Conservation (phyloP, 2,888 invertebrate species). For the Gonocerus acuteangulatus region DNA sequence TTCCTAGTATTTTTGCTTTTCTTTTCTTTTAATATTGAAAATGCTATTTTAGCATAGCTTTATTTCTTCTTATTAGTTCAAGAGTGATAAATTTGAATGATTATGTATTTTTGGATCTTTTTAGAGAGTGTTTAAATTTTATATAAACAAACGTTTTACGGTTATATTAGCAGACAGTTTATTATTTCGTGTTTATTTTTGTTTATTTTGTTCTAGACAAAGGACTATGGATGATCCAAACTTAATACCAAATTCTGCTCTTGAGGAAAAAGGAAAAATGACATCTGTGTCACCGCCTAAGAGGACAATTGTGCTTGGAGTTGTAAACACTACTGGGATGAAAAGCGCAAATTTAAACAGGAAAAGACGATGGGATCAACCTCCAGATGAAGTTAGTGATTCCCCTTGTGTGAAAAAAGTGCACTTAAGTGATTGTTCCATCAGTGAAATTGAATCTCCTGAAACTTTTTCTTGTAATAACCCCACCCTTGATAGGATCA, state of each 20-base stretch:
- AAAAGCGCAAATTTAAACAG: slow-evolving; percentile 29
- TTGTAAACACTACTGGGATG: slow-evolving; percentile 32
- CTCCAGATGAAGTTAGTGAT: slow-evolving; percentile 24
- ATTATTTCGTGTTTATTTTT: neutral
- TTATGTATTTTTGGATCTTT: too few relatives aligned
- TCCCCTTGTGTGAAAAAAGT: slow-evolving; percentile 7
- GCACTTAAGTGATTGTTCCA: slow-evolving; percentile 4
- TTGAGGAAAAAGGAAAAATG: slow-evolving; percentile 2
- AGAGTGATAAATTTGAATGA: too few relatives aligned
- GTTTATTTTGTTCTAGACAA: slow-evolving; percentile 7
- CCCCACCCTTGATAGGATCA: slow-evolving; percentile 6
- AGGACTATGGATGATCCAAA: slow-evolving; percentile 25
- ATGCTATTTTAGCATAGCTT: too few relatives aligned
- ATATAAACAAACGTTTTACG: too few relatives aligned
- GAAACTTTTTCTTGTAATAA: slow-evolving; percentile 12
- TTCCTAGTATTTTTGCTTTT: too few relatives aligned
- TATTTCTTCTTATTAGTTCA: too few relatives aligned
- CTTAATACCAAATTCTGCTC: slow-evolving; percentile 10
- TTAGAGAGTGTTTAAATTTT: too few relatives aligned
- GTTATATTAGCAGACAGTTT: too few relatives aligned
- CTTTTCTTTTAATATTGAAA: too few relatives aligned
- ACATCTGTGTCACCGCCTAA: slow-evolving; percentile 22
- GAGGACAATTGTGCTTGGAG: slow-evolving; percentile 30
- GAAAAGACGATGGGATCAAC: slow-evolving; percentile 35
- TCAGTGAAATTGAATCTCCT: slow-evolving; percentile 17